phyloP scores from a whole-genome alignment of 2,113 vertebrate species.

The Paedocypris sp. region DNA sequence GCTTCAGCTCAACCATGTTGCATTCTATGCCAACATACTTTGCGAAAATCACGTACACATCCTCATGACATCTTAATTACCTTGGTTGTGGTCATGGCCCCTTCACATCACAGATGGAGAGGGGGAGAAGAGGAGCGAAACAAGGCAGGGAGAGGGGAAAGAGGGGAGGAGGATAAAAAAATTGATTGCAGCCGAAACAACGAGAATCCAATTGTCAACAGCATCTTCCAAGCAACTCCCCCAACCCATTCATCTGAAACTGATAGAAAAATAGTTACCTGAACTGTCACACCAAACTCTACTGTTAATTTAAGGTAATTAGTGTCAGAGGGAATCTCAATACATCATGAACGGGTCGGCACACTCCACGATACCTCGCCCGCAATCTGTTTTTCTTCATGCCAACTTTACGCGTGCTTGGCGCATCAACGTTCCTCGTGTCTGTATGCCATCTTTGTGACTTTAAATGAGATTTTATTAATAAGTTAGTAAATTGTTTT shows the following conservation, averaged over 20 bases:
- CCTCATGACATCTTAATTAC: conserved; percentile 40
- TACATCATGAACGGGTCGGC: conserved; percentile 65
- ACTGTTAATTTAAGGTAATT: conserved; percentile 77
- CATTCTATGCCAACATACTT: conserved; percentile 2
- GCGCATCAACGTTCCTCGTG: too few species aligned
- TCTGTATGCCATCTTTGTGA: too few species aligned
- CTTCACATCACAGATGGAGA: conserved; percentile 27
- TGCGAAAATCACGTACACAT: neutral
- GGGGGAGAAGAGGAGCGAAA: conserved; percentile 22
- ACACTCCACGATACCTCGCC: conserved; percentile 63
- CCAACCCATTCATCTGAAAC: conserved; percentile 64
- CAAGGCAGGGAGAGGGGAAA: conserved; percentile 4
- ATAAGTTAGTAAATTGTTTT: too few species aligned
- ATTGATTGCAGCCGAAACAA: conserved; percentile 52
- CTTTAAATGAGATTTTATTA: too few species aligned
- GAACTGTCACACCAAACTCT: conserved; percentile 70
- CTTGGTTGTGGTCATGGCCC: conserved; percentile 27
- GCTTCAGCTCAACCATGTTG: neutral
- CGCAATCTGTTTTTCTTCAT: conserved; percentile 57
- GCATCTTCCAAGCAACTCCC: conserved; percentile 54
- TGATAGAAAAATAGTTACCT: conserved; percentile 66
- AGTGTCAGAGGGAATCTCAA: conserved; percentile 67
- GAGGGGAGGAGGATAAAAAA: conserved; percentile 12
- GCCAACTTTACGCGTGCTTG: neutral
- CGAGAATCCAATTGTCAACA: conserved; percentile 65